phyloP scores from a whole-genome alignment of 2,888 invertebrate species.

The Tromatobia lineatoria region DNA sequence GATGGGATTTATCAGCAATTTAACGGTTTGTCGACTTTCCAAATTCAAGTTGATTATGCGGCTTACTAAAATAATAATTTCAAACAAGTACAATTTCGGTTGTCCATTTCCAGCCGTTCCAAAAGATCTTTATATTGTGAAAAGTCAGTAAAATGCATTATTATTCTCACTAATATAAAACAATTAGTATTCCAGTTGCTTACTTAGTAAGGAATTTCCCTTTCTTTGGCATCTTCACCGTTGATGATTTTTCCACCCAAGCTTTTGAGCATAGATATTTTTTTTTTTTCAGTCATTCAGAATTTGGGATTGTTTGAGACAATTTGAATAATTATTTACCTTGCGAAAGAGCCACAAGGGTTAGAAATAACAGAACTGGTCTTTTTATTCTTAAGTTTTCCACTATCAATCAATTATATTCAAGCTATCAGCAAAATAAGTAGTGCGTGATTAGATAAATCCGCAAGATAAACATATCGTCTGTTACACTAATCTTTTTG shows the following conservation, averaged over 20 bases:
- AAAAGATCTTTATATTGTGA: too few species aligned
- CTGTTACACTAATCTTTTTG: not conserved
- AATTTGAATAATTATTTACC: slow-evolving; percentile 35
- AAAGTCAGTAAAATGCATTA: not conserved
- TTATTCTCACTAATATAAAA: not conserved
- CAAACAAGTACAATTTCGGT: too few species aligned
- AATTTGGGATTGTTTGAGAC: not conserved
- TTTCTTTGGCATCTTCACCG: slow-evolving; percentile 73
- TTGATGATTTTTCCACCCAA: slow-evolving; percentile 64
- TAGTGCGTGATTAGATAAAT: slow-evolving; percentile 38
- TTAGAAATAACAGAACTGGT: slow-evolving; percentile 40
- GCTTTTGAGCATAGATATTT: slow-evolving; percentile 30
- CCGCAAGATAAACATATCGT: slow-evolving; percentile 8
- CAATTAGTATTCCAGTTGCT: not conserved
- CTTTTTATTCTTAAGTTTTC: slow-evolving; percentile 56
- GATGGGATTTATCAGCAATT: not conserved
- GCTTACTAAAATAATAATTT: too few species aligned
- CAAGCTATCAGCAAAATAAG: not conserved
- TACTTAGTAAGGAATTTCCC: slow-evolving; percentile 80
- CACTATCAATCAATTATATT: not conserved
- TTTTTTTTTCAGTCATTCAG: not conserved
- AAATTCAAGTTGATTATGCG: not conserved
- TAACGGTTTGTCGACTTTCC: not conserved
- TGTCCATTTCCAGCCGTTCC: too few species aligned
- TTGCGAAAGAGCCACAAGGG: slow-evolving; percentile 54